A percentile compares a stretch with the other conserved stretches of the same genome.
Evolutionary conservation across 2,888 invertebrate genomes (phyloP).

Genomic region (Osmoderma eremita): DNA sequence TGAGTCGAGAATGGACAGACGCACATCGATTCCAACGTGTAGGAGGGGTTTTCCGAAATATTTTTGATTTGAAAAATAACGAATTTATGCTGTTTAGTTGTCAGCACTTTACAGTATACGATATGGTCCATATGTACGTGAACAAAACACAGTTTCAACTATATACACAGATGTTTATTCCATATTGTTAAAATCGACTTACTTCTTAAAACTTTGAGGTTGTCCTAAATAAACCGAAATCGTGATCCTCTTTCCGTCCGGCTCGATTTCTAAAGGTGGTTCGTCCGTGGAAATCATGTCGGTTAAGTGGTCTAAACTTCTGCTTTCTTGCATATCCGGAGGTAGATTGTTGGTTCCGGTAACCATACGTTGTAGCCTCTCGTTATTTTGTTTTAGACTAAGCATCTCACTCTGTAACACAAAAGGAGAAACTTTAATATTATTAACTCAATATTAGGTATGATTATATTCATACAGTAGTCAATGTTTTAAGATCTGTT

Average conservation of each 20-base stretch:
- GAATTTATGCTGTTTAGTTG: too few species aligned
- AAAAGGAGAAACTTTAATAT: too few species aligned
- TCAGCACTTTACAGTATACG: too few species aligned
- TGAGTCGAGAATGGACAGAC: too few species aligned
- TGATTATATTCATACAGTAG: too few species aligned
- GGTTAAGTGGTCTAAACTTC: conserved; percentile 61
- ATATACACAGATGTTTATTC: too few species aligned
- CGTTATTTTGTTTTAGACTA: conserved; percentile 95
- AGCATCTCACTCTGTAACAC: conserved; percentile 95
- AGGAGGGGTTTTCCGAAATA: too few species aligned
- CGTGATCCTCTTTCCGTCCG: conserved; percentile 87
- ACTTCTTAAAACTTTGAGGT: conserved; percentile 75
- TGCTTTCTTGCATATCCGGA: conserved; percentile 56
- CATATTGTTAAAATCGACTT: conserved; percentile 28
- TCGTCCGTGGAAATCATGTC: conserved; percentile 61
- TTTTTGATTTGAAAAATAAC: too few species aligned
- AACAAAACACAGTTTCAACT: not conserved
- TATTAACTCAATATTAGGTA: too few species aligned
- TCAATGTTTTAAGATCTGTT: too few species aligned
- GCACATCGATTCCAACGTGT: too few species aligned
- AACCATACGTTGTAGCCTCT: conserved; percentile 89
- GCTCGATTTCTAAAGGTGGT: conserved; percentile 60
- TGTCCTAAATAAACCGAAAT: conserved; percentile 89
- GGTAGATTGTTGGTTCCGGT: conserved; percentile 57
- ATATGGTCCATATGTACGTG: too few species aligned